These are phyloP conservation scores for Epinotia nisella DNA, from an alignment of 2,888 invertebrate genomes.

Conservation along the genomic window DNA sequence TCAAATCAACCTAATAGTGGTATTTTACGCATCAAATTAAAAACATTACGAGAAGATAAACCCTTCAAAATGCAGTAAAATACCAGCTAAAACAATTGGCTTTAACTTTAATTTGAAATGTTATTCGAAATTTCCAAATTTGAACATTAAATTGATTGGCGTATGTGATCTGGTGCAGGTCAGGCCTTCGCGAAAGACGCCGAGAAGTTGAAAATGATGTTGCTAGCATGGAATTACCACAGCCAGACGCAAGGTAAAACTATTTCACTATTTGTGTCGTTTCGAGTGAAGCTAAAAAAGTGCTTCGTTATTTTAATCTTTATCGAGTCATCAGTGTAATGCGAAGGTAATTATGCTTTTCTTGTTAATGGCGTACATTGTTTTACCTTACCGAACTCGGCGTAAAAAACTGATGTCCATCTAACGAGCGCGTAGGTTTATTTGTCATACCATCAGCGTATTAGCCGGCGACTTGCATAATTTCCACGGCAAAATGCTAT, in stretches of 20 bases:
- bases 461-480: conserved; percentile 59
- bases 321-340: conserved; percentile 14
- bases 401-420: conserved; percentile 21
- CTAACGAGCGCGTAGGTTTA: conserved; percentile 27
- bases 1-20: conserved; percentile 75
- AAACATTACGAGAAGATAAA: conserved; percentile 37
- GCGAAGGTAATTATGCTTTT: conserved; percentile 19
- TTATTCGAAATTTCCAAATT: conserved; percentile 59
- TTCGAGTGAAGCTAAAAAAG: conserved; percentile 25
- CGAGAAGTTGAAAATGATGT: conserved; percentile 94
- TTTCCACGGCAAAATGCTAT: conserved; percentile 56
- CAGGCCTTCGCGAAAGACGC: conserved; percentile 90
- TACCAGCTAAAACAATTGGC: conserved; percentile 65
- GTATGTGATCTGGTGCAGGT: conserved; percentile 84
- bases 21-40: conserved; percentile 63
- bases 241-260: conserved; percentile 88
- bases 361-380: conserved; percentile 24
- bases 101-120: conserved; percentile 48
- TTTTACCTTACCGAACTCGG: conserved; percentile 22
- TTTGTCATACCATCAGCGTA: conserved; percentile 50
- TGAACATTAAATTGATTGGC: conserved; percentile 72
- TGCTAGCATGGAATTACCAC: conserved; percentile 95
- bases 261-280: conserved; percentile 46
- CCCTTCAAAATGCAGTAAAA: conserved; percentile 58
- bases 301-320: conserved; percentile 31